Base-by-base conservation (phyloP, 2,888 invertebrate genomes). In the Incurvaria masculella region DNA sequence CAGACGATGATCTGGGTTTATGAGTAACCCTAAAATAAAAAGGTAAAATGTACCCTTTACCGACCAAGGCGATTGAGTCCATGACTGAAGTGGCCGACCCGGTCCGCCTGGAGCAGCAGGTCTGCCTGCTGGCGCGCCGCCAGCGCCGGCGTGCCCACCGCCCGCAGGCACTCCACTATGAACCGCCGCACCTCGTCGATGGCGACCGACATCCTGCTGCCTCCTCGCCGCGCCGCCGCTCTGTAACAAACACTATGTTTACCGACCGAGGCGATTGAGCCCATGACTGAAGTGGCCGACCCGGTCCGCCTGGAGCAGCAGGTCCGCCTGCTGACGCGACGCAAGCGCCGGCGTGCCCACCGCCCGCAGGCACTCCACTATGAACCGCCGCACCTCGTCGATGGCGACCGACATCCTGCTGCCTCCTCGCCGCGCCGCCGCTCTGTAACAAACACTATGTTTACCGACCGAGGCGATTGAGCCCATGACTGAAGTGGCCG, bases 201-300 rank as follows among this genome's bases (percentile, higher is more conserved):
- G 1, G 79, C 71, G 27, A 83, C 82, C 40, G 75, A 61, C 44
- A 64, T 17, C 11, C 23, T 17, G 39, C 40, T n/a, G 16, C n/a
- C n/a, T n/a, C n/a, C n/a, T n/a, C n/a, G n/a, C n/a, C n/a, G n/a
- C n/a, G n/a, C n/a, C n/a, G n/a, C n/a, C n/a, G n/a, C n/a, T n/a
- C n/a, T n/a, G n/a, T n/a, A n/a, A n/a, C n/a, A n/a, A n/a, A n/a
- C n/a, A n/a, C n/a, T n/a, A n/a, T n/a, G n/a, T n/a, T n/a, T n/a
- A n/a, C n/a, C n/a, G n/a, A 87, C 87, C 86, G 51, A 91, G 68
- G 61, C 94, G 80, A 62, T 94, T 94, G 59, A 94, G 82, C 11
- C 94, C 94, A 66, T 94, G 94, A 59, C 92, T 93, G 56, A 87
- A 91, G 61, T 94, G 94, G 0, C 94, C 94, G 43, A 89, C 71